Percentiles rank a stretch among this genome's conserved stretches.
Evolutionary conservation across 1,140 invertebrate genomes (phyloP).

Genomic region (Zaprionus gabonicus): DNA sequence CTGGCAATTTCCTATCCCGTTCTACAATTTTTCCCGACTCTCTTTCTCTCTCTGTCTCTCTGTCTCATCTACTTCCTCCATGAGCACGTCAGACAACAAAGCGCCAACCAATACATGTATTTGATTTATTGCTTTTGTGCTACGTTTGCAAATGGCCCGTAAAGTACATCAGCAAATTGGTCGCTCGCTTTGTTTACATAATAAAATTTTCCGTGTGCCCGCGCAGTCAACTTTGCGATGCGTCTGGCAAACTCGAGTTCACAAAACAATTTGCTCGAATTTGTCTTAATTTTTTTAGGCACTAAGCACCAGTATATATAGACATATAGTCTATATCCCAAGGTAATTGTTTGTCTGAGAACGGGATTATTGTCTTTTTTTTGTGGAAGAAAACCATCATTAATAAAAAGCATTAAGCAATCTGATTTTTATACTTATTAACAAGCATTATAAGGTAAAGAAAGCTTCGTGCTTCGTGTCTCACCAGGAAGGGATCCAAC

Average conservation of each 20-base stretch:
- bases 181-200: slow-evolving; percentile 66
- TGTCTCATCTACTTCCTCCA: slow-evolving; percentile 4
- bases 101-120: slow-evolving; percentile 62
- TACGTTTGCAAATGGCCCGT: slow-evolving; percentile 41
- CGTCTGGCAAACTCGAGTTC: slow-evolving; percentile 13
- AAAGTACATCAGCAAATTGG: slow-evolving; percentile 58
- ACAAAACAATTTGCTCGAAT: slow-evolving; percentile 31
- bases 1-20: slow-evolving; percentile 29
- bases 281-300: slow-evolving; percentile 8
- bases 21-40: background rate
- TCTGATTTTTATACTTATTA: background rate
- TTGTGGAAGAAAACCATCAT: no score
- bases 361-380: no score
- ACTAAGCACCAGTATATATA: background rate
- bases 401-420: background rate
- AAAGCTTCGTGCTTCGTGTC: no score
- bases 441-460: background rate
- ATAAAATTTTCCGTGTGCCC: slow-evolving; percentile 47
- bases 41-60: background rate
- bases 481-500: no score
- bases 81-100: slow-evolving; percentile 30
- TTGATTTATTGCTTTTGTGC: slow-evolving; percentile 69
- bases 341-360: background rate
- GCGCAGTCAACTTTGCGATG: background rate
- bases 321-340: background rate